Percentiles rank a stretch among this genome's conserved stretches.
phyloP scores from a whole-genome alignment of 2,113 vertebrate species.

The Mirounga angustirostris region DNA sequence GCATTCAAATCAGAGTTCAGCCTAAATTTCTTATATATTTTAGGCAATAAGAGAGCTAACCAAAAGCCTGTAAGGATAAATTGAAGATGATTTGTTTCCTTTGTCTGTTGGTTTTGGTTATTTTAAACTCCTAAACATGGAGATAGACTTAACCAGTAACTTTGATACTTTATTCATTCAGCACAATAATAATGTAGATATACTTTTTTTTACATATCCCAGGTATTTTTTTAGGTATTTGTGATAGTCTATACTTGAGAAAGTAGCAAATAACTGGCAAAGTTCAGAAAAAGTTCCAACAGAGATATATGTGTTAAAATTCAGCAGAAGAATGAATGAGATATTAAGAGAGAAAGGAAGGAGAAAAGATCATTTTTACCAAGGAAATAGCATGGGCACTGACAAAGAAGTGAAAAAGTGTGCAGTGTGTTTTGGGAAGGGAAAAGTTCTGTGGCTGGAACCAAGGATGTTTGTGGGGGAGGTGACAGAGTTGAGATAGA shows the following conservation, averaged over 20 bases:
- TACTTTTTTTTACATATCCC: background rate
- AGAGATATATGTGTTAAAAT: background rate
- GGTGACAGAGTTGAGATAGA: background rate
- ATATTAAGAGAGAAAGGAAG: background rate
- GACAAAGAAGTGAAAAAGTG: background rate
- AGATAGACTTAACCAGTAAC: background rate
- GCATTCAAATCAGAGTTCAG: slow-evolving; percentile 44
- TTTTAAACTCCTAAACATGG: background rate
- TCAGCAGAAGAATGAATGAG: background rate
- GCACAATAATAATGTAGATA: background rate
- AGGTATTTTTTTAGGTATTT: background rate
- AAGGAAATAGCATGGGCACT: background rate
- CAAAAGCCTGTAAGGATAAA: background rate
- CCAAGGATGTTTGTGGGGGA: background rate
- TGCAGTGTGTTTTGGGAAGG: background rate
- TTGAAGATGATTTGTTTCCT: background rate
- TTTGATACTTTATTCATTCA: background rate
- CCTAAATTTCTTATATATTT: background rate
- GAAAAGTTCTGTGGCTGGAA: background rate
- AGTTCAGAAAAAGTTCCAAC: background rate
- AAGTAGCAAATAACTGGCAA: background rate
- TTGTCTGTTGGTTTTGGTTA: slow-evolving; percentile 31
- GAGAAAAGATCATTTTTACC: background rate
- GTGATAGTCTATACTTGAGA: background rate
- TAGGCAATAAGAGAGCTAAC: background rate